Percentiles rank a stretch among this genome's conserved stretches.
These are phyloP conservation scores for Lithophane leautieri DNA, from an alignment of 2,888 invertebrate species.

Conservation along the genomic window DNA sequence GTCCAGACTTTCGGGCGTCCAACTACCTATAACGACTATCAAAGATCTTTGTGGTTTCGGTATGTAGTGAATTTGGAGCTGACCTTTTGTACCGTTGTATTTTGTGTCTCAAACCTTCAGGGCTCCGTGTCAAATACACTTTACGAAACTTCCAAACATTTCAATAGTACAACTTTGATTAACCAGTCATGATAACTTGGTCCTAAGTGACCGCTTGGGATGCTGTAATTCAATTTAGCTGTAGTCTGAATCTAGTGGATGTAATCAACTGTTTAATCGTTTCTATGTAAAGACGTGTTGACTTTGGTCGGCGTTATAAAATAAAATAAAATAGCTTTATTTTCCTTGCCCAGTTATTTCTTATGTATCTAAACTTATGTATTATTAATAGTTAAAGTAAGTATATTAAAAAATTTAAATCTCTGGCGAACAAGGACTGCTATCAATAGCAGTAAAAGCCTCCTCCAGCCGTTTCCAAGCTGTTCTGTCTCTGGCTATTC, in stretches of 20 bases:
- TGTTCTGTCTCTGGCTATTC: no score
- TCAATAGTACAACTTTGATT: constrained; percentile 60
- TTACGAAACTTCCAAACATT: constrained; percentile 61
- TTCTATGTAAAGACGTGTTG: not conserved
- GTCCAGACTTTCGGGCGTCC: not conserved
- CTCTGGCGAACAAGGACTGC: no score
- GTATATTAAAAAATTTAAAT: no score
- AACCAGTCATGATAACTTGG: constrained; percentile 52
- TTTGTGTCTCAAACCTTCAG: constrained; percentile 24
- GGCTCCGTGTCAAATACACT: constrained; percentile 61
- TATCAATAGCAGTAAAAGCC: no score
- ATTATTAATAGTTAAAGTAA: no score
- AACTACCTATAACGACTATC: not conserved
- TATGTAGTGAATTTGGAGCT: not conserved
- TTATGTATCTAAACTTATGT: no score
- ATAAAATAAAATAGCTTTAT: no score
- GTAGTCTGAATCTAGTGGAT: constrained; percentile 22
- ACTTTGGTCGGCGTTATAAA: not conserved
- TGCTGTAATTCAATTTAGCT: constrained; percentile 49
- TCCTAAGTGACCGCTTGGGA: constrained; percentile 56
- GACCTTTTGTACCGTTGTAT: constrained; percentile 3
- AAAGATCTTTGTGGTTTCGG: not conserved
- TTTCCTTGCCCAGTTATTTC: no score
- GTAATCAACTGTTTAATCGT: constrained; percentile 18
- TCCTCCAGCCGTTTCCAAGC: no score